Evolutionary conservation across 2,797 vertebrate species (phyloP).

Genomic region (Clarias platycephalus): DNA sequence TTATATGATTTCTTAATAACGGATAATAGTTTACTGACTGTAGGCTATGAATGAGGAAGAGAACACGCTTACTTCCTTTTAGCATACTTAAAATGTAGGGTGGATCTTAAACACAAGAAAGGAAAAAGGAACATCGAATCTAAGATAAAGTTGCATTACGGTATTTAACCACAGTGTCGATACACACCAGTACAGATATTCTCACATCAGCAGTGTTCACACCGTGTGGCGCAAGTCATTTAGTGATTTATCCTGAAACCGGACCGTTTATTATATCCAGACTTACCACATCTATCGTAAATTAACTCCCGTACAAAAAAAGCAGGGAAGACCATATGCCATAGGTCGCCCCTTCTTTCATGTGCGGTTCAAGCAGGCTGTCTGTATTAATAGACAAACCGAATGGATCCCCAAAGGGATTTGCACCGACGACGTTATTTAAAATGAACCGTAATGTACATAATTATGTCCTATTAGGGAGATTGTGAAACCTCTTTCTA

Average conservation of each 20-base stretch:
- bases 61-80: neutral
- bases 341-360: conserved; percentile 14
- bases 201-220: neutral
- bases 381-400: conserved; percentile 17
- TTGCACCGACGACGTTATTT: neutral
- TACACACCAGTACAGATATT: neutral
- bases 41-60: neutral
- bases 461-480: conserved; percentile 14
- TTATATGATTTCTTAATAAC: neutral
- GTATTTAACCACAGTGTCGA: neutral
- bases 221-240: neutral
- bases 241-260: neutral
- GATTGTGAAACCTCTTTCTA: conserved; percentile 9
- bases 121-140: too few species aligned
- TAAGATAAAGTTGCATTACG: neutral
- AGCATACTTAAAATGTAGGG: neutral
- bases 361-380: conserved; percentile 14
- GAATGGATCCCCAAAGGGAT: conserved; percentile 10
- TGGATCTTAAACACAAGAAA: neutral
- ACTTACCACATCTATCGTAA: neutral
- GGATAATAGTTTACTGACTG: neutral
- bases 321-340: conserved; percentile 1
- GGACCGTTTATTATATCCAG: neutral
- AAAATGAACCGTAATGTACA: conserved; percentile 24
- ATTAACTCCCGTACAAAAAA: neutral